Evolutionary conservation across 1,140 invertebrate genomes (phyloP).

Genomic region (Proctacanthus coquilletti): DNA sequence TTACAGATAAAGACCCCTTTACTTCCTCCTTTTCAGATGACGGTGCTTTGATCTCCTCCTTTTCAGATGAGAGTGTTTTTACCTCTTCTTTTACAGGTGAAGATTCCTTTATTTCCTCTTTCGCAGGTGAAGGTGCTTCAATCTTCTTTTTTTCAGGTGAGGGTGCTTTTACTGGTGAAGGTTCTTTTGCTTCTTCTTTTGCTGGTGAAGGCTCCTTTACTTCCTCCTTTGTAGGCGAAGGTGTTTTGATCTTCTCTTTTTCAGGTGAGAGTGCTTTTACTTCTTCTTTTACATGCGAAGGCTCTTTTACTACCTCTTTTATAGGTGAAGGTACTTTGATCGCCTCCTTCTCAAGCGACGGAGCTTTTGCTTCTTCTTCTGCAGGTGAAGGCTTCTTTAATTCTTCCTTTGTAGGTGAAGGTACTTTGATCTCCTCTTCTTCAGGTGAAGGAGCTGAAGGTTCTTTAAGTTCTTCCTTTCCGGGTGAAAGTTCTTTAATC

Average conservation of each 20-base stretch:
- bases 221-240: conserved; percentile 3
- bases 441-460: not conserved
- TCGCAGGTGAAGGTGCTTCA: not conserved
- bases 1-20: no score
- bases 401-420: not conserved
- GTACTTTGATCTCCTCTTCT: not conserved
- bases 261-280: not conserved
- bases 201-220: not conserved
- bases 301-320: no score
- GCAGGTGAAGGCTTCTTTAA: not conserved
- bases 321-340: not conserved
- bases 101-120: not conserved
- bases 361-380: not conserved
- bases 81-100: not conserved
- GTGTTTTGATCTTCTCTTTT: conserved; percentile 3
- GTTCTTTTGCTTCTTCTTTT: conserved; percentile 1
- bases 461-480: not conserved
- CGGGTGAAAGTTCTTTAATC: not conserved
- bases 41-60: not conserved
- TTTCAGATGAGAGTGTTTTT: no score
- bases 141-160: not conserved
- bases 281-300: not conserved
- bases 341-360: not conserved
- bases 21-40: no score
- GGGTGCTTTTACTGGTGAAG: not conserved